A percentile compares a stretch with the other conserved stretches of the same genome.
Conservation (phyloP, 2,113 vertebrate species). For the Meriones unguiculatus region DNA sequence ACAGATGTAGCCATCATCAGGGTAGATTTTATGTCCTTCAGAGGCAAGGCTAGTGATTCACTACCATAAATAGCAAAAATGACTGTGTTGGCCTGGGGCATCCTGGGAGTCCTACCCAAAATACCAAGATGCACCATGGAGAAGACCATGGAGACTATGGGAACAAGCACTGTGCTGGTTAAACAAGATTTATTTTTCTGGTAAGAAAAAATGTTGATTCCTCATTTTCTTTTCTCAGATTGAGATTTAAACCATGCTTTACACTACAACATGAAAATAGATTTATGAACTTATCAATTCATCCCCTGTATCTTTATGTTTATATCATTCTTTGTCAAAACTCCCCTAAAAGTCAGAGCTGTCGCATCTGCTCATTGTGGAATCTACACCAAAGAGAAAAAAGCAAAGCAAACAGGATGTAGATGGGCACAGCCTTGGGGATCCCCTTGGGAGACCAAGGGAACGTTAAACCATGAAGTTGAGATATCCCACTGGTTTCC, state of each 20-base stretch:
- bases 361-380: background rate
- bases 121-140: background rate
- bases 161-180: background rate
- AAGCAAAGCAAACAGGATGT: background rate
- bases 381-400: background rate
- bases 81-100: background rate
- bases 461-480: background rate
- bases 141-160: background rate
- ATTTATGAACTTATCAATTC: background rate
- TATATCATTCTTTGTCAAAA: conserved; percentile 32
- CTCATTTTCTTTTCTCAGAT: background rate
- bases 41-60: background rate
- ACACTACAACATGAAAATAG: background rate
- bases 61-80: background rate
- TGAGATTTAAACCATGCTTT: conserved; percentile 1
- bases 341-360: background rate
- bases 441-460: background rate
- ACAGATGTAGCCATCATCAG: background rate
- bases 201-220: background rate
- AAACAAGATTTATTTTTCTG: background rate
- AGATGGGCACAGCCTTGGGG: background rate
- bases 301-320: background rate
- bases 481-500: background rate
- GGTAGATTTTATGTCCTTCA: background rate
- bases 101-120: background rate